Percentiles rank a stretch among this genome's conserved stretches.
phyloP scores from a whole-genome alignment of 1,140 invertebrate species.

The Caenorhabditis brenneri region DNA sequence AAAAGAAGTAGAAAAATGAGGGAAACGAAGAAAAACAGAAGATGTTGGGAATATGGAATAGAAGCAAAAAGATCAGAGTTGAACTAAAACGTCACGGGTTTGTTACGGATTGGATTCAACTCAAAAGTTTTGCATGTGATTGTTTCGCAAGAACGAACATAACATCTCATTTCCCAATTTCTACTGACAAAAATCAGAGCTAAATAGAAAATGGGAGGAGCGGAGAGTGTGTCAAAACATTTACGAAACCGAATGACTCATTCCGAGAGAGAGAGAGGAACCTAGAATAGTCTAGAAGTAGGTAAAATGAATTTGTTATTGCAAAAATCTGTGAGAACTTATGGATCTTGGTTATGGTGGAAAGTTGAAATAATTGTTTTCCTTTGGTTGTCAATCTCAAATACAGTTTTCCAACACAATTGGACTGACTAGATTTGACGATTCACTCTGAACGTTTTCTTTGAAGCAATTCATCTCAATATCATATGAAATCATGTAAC shows the following conservation, averaged over 20 bases:
- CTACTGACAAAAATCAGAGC: background rate
- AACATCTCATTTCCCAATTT: background rate
- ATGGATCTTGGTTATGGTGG: no score
- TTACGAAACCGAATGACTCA: conserved; percentile 29
- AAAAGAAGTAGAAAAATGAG: no score
- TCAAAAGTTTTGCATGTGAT: background rate
- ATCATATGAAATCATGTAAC: no score
- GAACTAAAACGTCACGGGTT: background rate
- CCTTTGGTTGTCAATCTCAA: no score
- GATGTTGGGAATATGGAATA: background rate
- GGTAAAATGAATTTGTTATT: background rate
- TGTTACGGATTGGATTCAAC: background rate
- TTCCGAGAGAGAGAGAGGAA: background rate
- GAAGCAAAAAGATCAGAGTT: background rate
- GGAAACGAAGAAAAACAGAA: background rate
- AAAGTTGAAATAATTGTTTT: no score
- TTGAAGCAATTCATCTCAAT: no score
- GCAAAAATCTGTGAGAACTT: background rate
- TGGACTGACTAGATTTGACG: no score
- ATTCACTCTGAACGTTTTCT: no score
- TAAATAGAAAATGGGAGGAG: background rate
- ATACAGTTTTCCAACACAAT: no score
- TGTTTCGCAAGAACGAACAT: background rate
- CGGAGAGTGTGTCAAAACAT: background rate
- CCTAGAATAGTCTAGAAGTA: background rate